phyloP scores from a whole-genome alignment of 2,888 invertebrate species.

The Polymixis lichenea region DNA sequence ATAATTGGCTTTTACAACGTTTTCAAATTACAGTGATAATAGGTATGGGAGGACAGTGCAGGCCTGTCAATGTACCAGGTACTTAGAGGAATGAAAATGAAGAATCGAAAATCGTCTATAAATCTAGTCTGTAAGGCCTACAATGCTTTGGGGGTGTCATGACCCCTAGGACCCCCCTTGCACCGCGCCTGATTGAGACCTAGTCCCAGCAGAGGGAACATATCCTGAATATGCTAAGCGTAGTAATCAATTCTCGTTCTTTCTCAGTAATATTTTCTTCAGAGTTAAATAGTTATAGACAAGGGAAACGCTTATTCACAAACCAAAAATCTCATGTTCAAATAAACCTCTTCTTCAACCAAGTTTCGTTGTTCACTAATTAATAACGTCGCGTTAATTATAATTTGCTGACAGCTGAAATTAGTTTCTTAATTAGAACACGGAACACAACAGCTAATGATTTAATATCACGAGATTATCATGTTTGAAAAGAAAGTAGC shows the following conservation, averaged over 20 bases:
- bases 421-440: constrained; percentile 33
- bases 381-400: constrained; percentile 34
- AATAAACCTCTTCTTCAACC: neutral
- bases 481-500: constrained; percentile 20
- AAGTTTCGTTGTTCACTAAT: constrained; percentile 1
- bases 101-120: too few relatives aligned
- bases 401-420: constrained; percentile 43
- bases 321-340: neutral
- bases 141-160: too few relatives aligned
- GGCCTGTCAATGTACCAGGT: too few relatives aligned
- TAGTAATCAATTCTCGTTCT: neutral
- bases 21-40: too few relatives aligned
- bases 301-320: neutral
- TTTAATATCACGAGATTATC: constrained; percentile 32
- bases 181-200: too few relatives aligned
- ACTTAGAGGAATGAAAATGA: too few relatives aligned
- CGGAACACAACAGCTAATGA: constrained; percentile 19
- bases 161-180: too few relatives aligned
- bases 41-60: too few relatives aligned
- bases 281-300: neutral
- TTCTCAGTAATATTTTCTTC: neutral
- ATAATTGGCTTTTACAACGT: too few relatives aligned
- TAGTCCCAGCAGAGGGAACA: too few relatives aligned
- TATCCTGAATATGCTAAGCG: too few relatives aligned
- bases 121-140: too few relatives aligned